phyloP scores from a whole-genome alignment of 2,113 vertebrate species.

The Aldabrachelys gigantea region DNA sequence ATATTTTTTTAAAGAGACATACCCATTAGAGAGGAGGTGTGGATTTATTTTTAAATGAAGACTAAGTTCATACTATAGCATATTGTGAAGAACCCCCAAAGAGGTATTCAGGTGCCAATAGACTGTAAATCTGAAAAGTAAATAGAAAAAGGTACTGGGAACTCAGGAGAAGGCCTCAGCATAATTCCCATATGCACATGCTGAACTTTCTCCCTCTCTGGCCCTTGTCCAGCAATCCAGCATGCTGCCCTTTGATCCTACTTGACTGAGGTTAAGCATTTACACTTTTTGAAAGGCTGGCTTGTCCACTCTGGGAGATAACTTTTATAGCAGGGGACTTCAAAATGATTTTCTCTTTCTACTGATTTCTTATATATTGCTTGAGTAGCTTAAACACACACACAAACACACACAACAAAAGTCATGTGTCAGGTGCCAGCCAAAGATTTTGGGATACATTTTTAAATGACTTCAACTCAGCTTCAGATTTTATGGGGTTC shows the following conservation, averaged over 20 bases:
- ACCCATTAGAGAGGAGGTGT: constrained; percentile 12
- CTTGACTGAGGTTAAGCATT: constrained; percentile 54
- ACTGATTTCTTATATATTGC: constrained; percentile 2
- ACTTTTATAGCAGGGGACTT: constrained; percentile 38
- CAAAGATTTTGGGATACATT: constrained; percentile 43
- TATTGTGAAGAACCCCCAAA: not conserved
- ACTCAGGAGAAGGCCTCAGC: constrained; percentile 31
- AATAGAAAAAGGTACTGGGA: constrained; percentile 64
- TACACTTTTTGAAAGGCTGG: constrained; percentile 53
- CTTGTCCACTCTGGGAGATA: constrained; percentile 17
- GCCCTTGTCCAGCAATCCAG: constrained; percentile 21
- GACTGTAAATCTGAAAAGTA: constrained; percentile 55
- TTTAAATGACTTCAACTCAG: constrained; percentile 50
- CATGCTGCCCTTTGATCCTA: constrained; percentile 37
- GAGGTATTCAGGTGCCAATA: constrained; percentile 47
- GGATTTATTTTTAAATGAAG: constrained; percentile 8
- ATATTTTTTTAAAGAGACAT: constrained; percentile 68
- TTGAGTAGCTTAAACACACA: constrained; percentile 50
- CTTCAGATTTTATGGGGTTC: constrained; percentile 15
- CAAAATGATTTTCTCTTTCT: constrained; percentile 21
- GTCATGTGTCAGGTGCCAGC: constrained; percentile 60
- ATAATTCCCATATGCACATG: constrained; percentile 37
- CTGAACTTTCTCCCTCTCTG: constrained; percentile 30
- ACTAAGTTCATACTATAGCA: constrained; percentile 32
- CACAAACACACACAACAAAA: constrained; percentile 47